Evolutionary conservation across 2,888 invertebrate species (phyloP).

Genomic region (Monochamus alternatus): DNA sequence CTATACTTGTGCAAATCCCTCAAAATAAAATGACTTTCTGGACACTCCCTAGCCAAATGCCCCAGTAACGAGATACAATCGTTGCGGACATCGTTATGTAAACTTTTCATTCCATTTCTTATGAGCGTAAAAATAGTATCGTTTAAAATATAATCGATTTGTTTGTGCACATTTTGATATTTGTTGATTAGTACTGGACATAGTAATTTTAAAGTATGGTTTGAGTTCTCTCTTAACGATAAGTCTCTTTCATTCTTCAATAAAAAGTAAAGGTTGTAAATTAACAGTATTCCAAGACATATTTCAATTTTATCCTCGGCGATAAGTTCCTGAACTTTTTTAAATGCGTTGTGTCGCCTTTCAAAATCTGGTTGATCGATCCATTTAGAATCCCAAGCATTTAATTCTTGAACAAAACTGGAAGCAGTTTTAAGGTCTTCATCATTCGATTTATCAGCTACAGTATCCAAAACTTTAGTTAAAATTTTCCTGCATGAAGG

Average conservation of each 20-base stretch:
- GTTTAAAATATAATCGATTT: slow-evolving; percentile 81
- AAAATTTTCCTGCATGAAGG: slow-evolving; percentile 81
- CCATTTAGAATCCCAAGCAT: slow-evolving; percentile 90
- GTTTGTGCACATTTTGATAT: slow-evolving; percentile 72
- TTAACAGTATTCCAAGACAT: slow-evolving; percentile 80
- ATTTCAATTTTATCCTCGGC: slow-evolving; percentile 74
- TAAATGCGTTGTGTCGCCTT: slow-evolving; percentile 84
- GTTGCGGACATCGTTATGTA: slow-evolving; percentile 81
- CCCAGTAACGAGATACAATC: slow-evolving; percentile 88
- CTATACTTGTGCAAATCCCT: slow-evolving; percentile 80
- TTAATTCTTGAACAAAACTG: slow-evolving; percentile 79
- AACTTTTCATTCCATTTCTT: slow-evolving; percentile 80
- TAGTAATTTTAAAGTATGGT: slow-evolving; percentile 81
- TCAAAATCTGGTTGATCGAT: slow-evolving; percentile 96
- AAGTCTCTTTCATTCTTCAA: slow-evolving; percentile 87
- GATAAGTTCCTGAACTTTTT: slow-evolving; percentile 76
- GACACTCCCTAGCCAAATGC: slow-evolving; percentile 82
- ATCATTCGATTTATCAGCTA: slow-evolving; percentile 73
- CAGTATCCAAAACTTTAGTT: slow-evolving; percentile 76
- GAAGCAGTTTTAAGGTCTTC: slow-evolving; percentile 69
- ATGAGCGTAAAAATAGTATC: slow-evolving; percentile 83
- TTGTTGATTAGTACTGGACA: slow-evolving; percentile 77
- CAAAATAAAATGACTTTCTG: slow-evolving; percentile 80
- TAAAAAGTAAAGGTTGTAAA: slow-evolving; percentile 88
- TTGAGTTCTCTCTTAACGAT: slow-evolving; percentile 85